Evolutionary conservation across 2,113 vertebrate genomes (phyloP).

Genomic region (Phoxinus phoxinus): DNA sequence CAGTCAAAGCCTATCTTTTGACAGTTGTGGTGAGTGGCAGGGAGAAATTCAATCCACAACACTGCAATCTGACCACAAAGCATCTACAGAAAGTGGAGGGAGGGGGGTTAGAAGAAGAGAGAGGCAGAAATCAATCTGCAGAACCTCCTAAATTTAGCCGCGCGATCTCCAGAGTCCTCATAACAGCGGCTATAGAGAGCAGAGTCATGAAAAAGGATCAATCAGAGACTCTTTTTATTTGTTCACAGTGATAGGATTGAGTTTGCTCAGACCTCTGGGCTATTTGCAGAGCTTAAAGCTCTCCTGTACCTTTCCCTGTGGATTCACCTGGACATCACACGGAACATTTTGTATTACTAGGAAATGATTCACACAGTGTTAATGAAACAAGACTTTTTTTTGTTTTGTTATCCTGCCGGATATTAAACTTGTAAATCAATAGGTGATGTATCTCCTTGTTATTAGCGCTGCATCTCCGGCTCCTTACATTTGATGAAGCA

Average conservation of each 20-base stretch:
- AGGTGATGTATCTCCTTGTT: constrained; percentile 5
- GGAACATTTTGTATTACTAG: constrained; percentile 20
- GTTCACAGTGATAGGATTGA: constrained; percentile 45
- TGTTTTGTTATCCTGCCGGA: not conserved
- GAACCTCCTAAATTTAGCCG: constrained; percentile 40
- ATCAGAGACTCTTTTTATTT: constrained; percentile 47
- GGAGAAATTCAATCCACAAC: constrained; percentile 74
- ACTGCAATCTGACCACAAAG: constrained; percentile 63
- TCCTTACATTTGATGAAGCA: not conserved
- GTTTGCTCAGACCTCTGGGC: constrained; percentile 28
- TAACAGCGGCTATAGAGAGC: constrained; percentile 32
- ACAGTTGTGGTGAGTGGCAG: constrained; percentile 65
- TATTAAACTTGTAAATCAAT: constrained; percentile 32
- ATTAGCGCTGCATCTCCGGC: not conserved
- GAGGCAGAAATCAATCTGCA: constrained; percentile 40
- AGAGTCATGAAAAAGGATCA: constrained; percentile 41
- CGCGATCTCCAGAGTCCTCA: constrained; percentile 28
- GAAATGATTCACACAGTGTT: constrained; percentile 27
- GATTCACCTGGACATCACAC: constrained; percentile 27
- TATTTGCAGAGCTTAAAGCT: constrained; percentile 42
- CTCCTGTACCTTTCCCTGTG: constrained; percentile 2
- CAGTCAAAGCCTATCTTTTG: constrained; percentile 74
- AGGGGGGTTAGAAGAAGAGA: constrained; percentile 50
- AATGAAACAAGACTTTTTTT: constrained; percentile 31
- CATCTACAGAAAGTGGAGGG: constrained; percentile 53